Evolutionary conservation across 2,113 vertebrate genomes (phyloP).

Genomic region (Heteronetta atricapilla): DNA sequence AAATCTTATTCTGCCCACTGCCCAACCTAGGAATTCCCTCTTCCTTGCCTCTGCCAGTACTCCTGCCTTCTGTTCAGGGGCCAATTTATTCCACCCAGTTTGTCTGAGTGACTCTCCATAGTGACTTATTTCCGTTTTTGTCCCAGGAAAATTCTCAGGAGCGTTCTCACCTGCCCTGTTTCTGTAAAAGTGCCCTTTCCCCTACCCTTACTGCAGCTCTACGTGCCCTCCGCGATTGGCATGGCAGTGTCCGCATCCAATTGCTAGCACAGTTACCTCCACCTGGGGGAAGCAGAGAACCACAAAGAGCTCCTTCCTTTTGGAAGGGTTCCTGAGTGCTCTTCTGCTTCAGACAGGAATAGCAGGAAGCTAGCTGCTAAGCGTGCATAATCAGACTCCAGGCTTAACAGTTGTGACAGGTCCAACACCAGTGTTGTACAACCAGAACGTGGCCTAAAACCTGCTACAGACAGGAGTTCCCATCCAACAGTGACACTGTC

Average conservation of each 20-base stretch:
- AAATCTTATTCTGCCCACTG: neutral
- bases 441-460: neutral
- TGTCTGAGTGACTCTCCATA: neutral
- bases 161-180: neutral
- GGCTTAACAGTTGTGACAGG: neutral
- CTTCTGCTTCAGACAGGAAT: neutral
- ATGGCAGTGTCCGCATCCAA: neutral
- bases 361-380: neutral
- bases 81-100: neutral
- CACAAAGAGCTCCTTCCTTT: neutral
- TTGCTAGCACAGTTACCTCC: conserved; percentile 4
- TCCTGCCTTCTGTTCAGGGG: neutral
- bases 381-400: neutral
- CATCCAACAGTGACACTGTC: neutral
- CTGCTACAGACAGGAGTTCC: neutral
- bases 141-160: neutral
- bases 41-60: neutral
- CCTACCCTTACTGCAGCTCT: neutral
- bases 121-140: neutral
- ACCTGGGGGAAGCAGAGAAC: conserved; percentile 61
- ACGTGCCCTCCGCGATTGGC: neutral
- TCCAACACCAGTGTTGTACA: neutral
- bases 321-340: neutral
- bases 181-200: neutral
- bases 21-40: neutral